Base-by-base conservation (phyloP, 1,140 invertebrate species). In the Brachionus angularis region DNA sequence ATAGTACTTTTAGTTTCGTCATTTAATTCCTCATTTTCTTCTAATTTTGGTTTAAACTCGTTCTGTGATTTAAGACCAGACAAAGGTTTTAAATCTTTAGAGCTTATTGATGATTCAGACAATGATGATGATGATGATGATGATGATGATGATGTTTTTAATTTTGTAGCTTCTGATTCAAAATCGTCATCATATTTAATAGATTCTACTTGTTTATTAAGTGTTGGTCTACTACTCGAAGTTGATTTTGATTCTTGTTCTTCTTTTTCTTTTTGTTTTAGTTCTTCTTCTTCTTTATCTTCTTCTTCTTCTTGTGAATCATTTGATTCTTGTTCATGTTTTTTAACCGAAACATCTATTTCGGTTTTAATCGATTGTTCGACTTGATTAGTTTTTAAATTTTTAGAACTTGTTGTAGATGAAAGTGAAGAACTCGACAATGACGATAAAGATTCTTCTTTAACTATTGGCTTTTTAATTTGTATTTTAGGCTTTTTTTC, bases 171-270 rank as follows among this genome's bases (percentile, higher is more conserved):
- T 39, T 58, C 53, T 0, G 53, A 25, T 16, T 58, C 53, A 23
- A 58, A 58, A 10, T 58, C 53, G 5, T 58, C 53, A 12, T 58
- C 53, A 36, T 58, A 58, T 42, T 25, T 25, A 3, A n/a, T 58
- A 21, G 3, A 8, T n/a, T 5, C 2, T 55, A 31, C 52, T 34
- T 14, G 29, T 29, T 18, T 27, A 16, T 29, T 55, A 33, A 5
- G 49, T 52, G 25, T 25, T 52, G 25, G 14, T 14, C 27, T n/a
- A n/a, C n/a, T n/a, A n/a, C n/a, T n/a, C n/a, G 29, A 34, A 33
- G 52, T 33, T 31, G 52, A 33, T 18, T 55, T 55, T 12, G 29
- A 12, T 14, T 55, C 52, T n/a, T n/a, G n/a, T n/a, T n/a, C n/a
- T n/a, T n/a, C n/a, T n/a, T n/a, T n/a, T n/a, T n/a, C n/a, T n/a